These are phyloP conservation scores for Diorhabda carinulata DNA, from an alignment of 1,140 invertebrate species.

Conservation along the genomic window DNA sequence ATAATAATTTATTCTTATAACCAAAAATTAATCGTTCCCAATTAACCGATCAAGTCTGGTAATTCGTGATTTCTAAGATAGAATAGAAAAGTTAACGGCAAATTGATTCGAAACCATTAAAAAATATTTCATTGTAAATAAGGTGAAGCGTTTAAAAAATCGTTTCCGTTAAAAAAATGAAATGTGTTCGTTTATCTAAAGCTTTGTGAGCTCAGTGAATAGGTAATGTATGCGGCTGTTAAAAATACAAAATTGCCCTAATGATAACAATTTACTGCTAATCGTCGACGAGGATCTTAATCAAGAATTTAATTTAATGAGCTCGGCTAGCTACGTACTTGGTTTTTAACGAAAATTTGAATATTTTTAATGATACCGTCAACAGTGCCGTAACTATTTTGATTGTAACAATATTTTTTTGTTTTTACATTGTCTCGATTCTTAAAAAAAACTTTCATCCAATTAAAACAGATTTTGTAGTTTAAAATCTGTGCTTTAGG, in stretches of 20 bases:
- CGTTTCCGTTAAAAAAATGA: constrained; percentile 44
- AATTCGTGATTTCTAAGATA: no score
- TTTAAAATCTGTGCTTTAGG: no score
- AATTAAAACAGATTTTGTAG: no score
- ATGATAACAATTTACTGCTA: constrained; percentile 51
- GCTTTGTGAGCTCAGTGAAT: constrained; percentile 43
- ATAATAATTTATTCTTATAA: no score
- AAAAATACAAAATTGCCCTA: constrained; percentile 51
- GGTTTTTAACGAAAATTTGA: constrained; percentile 40
- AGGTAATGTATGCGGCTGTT: constrained; percentile 48
- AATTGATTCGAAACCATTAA: neutral
- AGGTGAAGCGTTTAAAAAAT: constrained; percentile 43
- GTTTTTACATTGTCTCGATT: no score
- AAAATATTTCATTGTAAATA: constrained; percentile 29
- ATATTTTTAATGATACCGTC: constrained; percentile 29
- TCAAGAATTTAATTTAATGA: constrained; percentile 49
- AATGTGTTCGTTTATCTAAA: constrained; percentile 44
- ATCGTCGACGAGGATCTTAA: constrained; percentile 48
- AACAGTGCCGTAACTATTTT: constrained; percentile 7
- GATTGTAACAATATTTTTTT: no score
- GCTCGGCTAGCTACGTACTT: constrained; percentile 31
- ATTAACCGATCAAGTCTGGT: no score
- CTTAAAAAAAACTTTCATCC: no score
- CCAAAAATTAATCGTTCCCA: no score
- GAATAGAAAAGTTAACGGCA: constrained; percentile 11